Conservation (phyloP, 2,113 vertebrate genomes). For the Coracopsis vasa region DNA sequence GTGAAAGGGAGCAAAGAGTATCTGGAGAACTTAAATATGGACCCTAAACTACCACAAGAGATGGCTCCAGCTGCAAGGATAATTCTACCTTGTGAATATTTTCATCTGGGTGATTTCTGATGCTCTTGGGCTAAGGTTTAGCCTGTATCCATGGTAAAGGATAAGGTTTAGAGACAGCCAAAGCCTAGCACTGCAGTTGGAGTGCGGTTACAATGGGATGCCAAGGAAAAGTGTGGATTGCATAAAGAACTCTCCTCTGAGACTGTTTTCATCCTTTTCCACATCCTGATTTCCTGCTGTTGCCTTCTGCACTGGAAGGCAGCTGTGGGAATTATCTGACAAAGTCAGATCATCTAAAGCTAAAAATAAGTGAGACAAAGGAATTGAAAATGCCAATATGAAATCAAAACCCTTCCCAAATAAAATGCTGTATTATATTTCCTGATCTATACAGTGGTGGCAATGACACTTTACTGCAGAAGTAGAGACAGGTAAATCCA, state of each 20-base stretch:
- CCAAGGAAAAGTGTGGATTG: not conserved
- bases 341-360: not conserved
- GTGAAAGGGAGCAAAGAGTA: not conserved
- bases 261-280: not conserved
- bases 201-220: not conserved
- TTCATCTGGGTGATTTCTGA: not conserved
- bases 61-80: not conserved
- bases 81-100: not conserved
- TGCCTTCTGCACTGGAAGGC: not conserved
- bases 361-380: conserved; percentile 28
- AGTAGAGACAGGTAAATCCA: not conserved
- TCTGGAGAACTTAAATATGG: not conserved
- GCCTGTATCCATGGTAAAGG: not conserved
- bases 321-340: conserved; percentile 16
- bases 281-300: not conserved
- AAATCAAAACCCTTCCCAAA: not conserved
- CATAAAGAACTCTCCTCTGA: not conserved
- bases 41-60: not conserved
- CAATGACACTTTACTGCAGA: not conserved
- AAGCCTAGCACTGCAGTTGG: not conserved
- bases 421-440: not conserved
- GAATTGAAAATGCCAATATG: not conserved
- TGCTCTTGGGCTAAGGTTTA: not conserved
- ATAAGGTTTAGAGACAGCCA: not conserved
- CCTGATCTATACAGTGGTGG: not conserved